Base-by-base conservation (phyloP, 2,113 vertebrate species). In the Loxodonta africana region DNA sequence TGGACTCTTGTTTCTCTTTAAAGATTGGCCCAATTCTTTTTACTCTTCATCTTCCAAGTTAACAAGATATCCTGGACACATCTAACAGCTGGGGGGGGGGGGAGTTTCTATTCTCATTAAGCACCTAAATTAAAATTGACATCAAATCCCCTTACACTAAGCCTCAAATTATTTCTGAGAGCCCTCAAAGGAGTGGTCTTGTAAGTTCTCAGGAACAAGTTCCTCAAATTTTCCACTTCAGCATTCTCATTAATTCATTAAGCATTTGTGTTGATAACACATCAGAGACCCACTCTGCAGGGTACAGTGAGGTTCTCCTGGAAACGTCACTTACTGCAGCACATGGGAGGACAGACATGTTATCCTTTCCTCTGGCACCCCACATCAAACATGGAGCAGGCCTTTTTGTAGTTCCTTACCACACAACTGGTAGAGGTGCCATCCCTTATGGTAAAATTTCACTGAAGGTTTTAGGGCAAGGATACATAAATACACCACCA, bases 151-250 rank as follows among this genome's bases (percentile, higher is more conserved):
- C 69, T 92, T 95, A 74, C 0, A 23, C 33, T 81, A 94, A 25
- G 2, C 30, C 30, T 94, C 76, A 20, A 51, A 69, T 80, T 93
- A 92, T 83, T 87, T 97, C 62, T 46, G 63, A 96, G 69, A 74
- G 53, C 53, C 20, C 63, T 95, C 76, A 41, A 76, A 90, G 30
- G 28, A 65, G 76, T 44, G 77, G 2, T n/a, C 9, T 53, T 25
- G 17, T 3, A 18, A 92, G 81, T 77, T 12, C 25, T 65, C 41
- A 83, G 26, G 28, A 83, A 57, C 53, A 91, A 8, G 1, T 76
- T 90, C 48, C n/a, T 95, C 78, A 73, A 57, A 41, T 74, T 82
- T 95, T 89, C 88, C 77, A 92, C 84, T 96, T 92, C 28, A 67
- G n/a, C 12, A 1, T 84, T 65, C 71, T 90, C 69, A 87, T 94